Conservation (phyloP, 2,888 invertebrate species). For the Leucophenga montana region DNA sequence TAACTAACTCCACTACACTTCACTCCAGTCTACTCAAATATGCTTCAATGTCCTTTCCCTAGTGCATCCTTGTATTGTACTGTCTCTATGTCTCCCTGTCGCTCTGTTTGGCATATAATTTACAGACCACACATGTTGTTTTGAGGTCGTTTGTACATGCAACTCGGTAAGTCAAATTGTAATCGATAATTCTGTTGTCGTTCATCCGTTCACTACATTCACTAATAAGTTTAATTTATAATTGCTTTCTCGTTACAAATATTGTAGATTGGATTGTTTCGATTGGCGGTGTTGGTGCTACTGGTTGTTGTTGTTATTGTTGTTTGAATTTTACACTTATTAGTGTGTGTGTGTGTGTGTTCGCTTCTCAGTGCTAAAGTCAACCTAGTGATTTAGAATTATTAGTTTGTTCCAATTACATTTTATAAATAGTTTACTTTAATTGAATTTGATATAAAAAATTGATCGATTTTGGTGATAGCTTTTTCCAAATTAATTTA, state of each 20-base stretch:
- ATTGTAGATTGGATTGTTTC: background rate
- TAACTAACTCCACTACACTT: too few relatives aligned
- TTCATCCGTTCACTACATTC: too few relatives aligned
- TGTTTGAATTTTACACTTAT: too few relatives aligned
- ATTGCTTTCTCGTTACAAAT: slow-evolving; percentile 14
- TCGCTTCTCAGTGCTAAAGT: background rate
- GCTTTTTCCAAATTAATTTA: too few relatives aligned
- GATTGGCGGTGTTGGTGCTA: too few relatives aligned
- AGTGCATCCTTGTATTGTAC: too few relatives aligned
- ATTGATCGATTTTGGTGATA: too few relatives aligned
- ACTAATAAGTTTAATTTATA: slow-evolving; percentile 26
- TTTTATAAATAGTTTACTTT: slow-evolving; percentile 34
- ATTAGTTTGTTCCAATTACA: slow-evolving; percentile 30
- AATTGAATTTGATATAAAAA: slow-evolving; percentile 54
- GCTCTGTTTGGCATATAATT: background rate
- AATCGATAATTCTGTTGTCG: slow-evolving; percentile 23
- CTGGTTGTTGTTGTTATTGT: too few relatives aligned
- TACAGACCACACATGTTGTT: slow-evolving; percentile 8
- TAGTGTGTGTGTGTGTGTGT: too few relatives aligned
- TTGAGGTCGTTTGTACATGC: slow-evolving; percentile 16
- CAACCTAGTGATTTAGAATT: background rate
- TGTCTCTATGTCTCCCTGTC: background rate
- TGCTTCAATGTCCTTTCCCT: too few relatives aligned
- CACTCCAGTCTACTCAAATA: too few relatives aligned
- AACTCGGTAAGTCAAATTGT: slow-evolving; percentile 19